These are phyloP conservation scores for Trichogramma evanescens DNA, from an alignment of 2,888 invertebrate species.

Conservation along the genomic window DNA sequence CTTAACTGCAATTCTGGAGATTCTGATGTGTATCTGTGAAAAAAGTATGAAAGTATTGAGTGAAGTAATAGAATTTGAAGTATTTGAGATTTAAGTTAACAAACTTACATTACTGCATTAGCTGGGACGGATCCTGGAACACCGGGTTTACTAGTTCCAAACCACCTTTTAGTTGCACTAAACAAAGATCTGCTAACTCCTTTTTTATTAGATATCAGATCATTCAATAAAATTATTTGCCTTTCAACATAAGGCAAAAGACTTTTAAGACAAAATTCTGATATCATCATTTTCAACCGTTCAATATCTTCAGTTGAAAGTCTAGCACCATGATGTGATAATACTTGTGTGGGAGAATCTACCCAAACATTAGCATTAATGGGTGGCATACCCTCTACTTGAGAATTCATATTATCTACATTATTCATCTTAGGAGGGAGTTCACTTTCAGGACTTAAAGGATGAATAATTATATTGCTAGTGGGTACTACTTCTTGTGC, in stretches of 20 bases:
- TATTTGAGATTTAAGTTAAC: constrained; percentile 1
- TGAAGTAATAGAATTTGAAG: neutral
- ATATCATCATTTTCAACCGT: constrained; percentile 73
- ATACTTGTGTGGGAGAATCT: constrained; percentile 50
- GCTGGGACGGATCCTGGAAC: constrained; percentile 58
- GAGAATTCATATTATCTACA: constrained; percentile 19
- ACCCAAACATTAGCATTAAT: constrained; percentile 55
- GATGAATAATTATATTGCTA: constrained; percentile 53
- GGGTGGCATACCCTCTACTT: constrained; percentile 30
- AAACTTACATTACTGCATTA: constrained; percentile 74
- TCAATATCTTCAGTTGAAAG: constrained; percentile 79
- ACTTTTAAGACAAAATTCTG: constrained; percentile 79
- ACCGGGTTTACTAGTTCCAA: constrained; percentile 82
- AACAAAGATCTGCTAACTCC: constrained; percentile 88
- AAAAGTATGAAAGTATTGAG: constrained; percentile 18
- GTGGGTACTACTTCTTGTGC: constrained; percentile 51
- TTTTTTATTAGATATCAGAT: constrained; percentile 77
- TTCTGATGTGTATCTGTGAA: constrained; percentile 66
- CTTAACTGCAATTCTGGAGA: constrained; percentile 89
- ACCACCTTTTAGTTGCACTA: constrained; percentile 93
- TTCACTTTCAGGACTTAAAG: constrained; percentile 66
- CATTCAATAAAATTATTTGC: constrained; percentile 72
- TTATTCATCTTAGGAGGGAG: constrained; percentile 28
- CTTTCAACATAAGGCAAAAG: constrained; percentile 88
- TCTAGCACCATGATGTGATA: constrained; percentile 65